A percentile compares a stretch with the other conserved stretches of the same genome.
Conservation (phyloP, 2,113 vertebrate genomes). For the Ailuropoda melanoleuca region DNA sequence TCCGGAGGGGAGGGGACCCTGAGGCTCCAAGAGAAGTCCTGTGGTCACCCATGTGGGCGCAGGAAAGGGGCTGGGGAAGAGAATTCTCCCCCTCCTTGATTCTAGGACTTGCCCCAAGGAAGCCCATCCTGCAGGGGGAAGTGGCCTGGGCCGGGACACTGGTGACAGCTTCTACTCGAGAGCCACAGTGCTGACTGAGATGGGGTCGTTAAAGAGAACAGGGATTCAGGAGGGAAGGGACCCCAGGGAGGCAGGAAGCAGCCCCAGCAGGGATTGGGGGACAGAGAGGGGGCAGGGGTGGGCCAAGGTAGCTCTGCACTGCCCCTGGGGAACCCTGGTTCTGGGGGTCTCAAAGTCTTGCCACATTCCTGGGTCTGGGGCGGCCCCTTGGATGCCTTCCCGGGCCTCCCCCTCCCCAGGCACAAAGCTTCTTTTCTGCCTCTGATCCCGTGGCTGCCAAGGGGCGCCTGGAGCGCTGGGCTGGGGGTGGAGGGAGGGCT, state of each 20-base stretch:
- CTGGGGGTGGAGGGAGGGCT: constrained; percentile 27
- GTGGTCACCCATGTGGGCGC: neutral
- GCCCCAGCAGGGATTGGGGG: neutral
- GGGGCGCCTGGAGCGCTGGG: constrained; percentile 53
- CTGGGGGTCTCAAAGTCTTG: constrained; percentile 26
- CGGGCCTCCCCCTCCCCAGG: constrained; percentile 55
- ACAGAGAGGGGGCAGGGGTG: too few species aligned
- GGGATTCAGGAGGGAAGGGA: neutral
- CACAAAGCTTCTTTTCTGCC: constrained; percentile 84
- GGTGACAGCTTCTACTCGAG: neutral
- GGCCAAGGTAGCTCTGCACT: neutral
- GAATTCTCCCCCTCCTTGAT: too few species aligned
- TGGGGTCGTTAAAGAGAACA: neutral
- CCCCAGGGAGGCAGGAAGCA: neutral
- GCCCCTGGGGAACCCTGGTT: constrained; percentile 42
- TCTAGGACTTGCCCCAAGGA: neutral
- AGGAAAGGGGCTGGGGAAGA: neutral
- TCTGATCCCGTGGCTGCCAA: constrained; percentile 53
- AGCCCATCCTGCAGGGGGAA: neutral
- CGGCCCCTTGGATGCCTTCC: constrained; percentile 65
- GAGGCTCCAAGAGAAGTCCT: neutral
- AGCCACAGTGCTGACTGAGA: neutral
- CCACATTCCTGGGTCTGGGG: constrained; percentile 65
- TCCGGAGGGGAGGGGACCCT: neutral
- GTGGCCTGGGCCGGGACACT: neutral